Evolutionary conservation across 2,888 invertebrate genomes (phyloP).

Genomic region (Luffia ferchaultella): DNA sequence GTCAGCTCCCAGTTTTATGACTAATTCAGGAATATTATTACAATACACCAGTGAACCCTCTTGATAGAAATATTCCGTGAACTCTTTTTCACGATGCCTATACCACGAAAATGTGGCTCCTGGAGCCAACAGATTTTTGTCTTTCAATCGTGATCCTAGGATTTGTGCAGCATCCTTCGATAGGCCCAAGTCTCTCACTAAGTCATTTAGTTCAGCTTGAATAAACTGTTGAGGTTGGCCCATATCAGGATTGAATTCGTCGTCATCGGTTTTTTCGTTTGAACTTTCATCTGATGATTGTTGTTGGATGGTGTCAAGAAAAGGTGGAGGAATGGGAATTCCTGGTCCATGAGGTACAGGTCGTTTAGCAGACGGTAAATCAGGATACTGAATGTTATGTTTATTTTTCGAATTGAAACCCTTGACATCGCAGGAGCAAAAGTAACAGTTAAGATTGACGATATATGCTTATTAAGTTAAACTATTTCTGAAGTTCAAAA

Average conservation of each 20-base stretch:
- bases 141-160: conserved; percentile 14
- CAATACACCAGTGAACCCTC: background rate
- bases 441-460: background rate
- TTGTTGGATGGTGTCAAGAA: background rate
- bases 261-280: conserved; percentile 2
- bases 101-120: conserved; percentile 5
- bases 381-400: background rate
- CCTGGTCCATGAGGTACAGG: conserved; percentile 12
- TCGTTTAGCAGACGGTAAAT: background rate
- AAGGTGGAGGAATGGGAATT: conserved; percentile 10
- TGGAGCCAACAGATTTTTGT: conserved; percentile 10
- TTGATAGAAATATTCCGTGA: background rate
- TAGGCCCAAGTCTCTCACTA: conserved; percentile 16
- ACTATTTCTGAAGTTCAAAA: too few species aligned
- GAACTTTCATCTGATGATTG: conserved; percentile 1
- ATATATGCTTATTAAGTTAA: too few species aligned
- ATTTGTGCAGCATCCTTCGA: conserved; percentile 14
- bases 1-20: background rate
- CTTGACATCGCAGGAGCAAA: background rate
- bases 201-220: conserved; percentile 14
- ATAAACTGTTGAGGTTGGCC: conserved; percentile 3
- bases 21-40: background rate
- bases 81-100: conserved; percentile 2
- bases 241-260: conserved; percentile 1
- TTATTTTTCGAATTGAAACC: background rate